Evolutionary conservation across 1,140 invertebrate species (phyloP).

Genomic region (Sipha flava): DNA sequence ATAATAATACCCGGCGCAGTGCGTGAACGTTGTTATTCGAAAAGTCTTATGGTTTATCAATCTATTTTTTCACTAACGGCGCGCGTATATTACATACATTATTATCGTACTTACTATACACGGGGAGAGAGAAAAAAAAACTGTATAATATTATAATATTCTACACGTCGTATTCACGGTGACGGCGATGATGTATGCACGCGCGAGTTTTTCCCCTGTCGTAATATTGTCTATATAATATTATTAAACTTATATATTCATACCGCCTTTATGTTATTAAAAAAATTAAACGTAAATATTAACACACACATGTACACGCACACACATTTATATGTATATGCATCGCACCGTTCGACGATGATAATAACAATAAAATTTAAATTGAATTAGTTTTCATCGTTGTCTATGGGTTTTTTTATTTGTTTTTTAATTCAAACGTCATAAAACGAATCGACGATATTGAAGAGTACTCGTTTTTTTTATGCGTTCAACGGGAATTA

Average conservation of each 20-base stretch:
- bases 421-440: conserved; percentile 7
- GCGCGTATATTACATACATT: not conserved
- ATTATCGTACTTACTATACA: not conserved
- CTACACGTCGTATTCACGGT: not conserved
- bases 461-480: not conserved
- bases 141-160: not conserved
- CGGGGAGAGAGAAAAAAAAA: not conserved
- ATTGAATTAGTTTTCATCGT: conserved; percentile 10
- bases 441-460: conserved; percentile 14
- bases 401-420: not conserved
- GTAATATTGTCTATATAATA: no score
- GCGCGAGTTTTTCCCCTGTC: no score
- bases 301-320: no score
- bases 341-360: not conserved
- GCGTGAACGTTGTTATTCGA: not conserved
- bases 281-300: no score
- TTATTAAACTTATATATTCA: no score
- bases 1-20: not conserved
- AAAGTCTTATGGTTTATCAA: not conserved
- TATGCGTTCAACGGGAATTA: not conserved
- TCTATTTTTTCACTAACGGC: not conserved
- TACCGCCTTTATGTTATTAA: no score
- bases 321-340: not conserved
- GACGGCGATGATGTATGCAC: not conserved
- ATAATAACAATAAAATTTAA: conserved; percentile 26